Evolutionary conservation across 2,888 invertebrate species (phyloP).

Genomic region (Lasioglossum villosulum): DNA sequence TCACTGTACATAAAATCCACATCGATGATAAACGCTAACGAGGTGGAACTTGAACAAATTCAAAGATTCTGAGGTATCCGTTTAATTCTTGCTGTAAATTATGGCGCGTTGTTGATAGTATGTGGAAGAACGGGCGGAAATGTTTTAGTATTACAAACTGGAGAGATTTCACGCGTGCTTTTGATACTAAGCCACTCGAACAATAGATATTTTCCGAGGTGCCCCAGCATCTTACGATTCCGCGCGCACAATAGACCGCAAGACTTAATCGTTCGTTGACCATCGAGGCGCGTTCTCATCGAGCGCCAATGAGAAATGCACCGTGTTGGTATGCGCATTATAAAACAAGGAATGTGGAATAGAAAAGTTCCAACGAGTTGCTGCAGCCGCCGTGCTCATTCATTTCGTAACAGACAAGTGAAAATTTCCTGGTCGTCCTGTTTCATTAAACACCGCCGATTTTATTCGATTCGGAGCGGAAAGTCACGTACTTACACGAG

Average conservation of each 20-base stretch:
- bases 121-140: not conserved
- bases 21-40: not conserved
- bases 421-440: slow-evolving; percentile 46
- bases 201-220: not conserved
- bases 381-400: slow-evolving; percentile 5
- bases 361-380: slow-evolving; percentile 24
- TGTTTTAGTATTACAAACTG: not conserved
- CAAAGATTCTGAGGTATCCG: not conserved
- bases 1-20: too few relatives aligned
- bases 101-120: not conserved
- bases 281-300: slow-evolving; percentile 13
- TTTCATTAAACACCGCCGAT: slow-evolving; percentile 41
- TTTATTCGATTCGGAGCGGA: slow-evolving; percentile 16
- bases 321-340: slow-evolving; percentile 8
- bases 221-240: slow-evolving; percentile 16
- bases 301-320: slow-evolving; percentile 28
- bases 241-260: slow-evolving; percentile 11
- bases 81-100: not conserved
- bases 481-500: not conserved
- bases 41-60: not conserved
- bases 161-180: not conserved
- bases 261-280: slow-evolving; percentile 27
- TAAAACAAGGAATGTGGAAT: slow-evolving; percentile 32
- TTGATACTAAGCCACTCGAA: not conserved
- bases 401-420: slow-evolving; percentile 46